Percentiles rank a stretch among this genome's conserved stretches.
These are phyloP conservation scores for Amorpha juglandis DNA, from an alignment of 2,888 invertebrate genomes.

Conservation along the genomic window DNA sequence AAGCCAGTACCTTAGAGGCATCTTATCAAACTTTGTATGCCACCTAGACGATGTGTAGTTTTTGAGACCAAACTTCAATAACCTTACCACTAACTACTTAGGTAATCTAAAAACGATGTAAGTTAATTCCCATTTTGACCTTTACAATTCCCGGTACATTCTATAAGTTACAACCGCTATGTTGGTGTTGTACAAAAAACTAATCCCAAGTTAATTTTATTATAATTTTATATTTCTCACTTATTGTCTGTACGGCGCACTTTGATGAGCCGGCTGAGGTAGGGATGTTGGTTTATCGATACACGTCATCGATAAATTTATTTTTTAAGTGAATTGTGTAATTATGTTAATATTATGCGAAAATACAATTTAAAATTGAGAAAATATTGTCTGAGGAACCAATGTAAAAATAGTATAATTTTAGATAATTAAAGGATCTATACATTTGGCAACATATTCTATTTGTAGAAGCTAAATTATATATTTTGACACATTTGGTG, in stretches of 20 bases:
- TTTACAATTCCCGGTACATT: conserved; percentile 4
- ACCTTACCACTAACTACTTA: neutral
- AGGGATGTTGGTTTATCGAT: conserved; percentile 50
- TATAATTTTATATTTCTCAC: conserved; percentile 83
- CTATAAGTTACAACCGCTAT: conserved; percentile 25
- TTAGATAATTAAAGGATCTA: no score
- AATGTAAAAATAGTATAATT: no score
- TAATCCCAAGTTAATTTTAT: conserved; percentile 69
- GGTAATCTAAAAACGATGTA: conserved; percentile 7
- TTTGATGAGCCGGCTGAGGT: conserved; percentile 78
- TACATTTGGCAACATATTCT: no score
- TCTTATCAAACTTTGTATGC: neutral
- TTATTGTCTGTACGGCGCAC: conserved; percentile 77
- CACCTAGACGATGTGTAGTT: neutral
- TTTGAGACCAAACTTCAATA: neutral
- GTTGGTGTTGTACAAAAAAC: conserved; percentile 23
- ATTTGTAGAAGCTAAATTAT: no score
- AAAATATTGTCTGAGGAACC: no score
- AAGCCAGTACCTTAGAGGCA: neutral
- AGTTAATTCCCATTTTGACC: conserved; percentile 14
- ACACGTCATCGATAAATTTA: conserved; percentile 28
- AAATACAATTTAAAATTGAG: no score
- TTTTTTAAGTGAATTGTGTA: no score
- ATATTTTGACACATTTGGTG: no score
- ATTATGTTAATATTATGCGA: no score